These are phyloP conservation scores for Anastatus disparis DNA, from an alignment of 1,140 invertebrate genomes.

Conservation along the genomic window DNA sequence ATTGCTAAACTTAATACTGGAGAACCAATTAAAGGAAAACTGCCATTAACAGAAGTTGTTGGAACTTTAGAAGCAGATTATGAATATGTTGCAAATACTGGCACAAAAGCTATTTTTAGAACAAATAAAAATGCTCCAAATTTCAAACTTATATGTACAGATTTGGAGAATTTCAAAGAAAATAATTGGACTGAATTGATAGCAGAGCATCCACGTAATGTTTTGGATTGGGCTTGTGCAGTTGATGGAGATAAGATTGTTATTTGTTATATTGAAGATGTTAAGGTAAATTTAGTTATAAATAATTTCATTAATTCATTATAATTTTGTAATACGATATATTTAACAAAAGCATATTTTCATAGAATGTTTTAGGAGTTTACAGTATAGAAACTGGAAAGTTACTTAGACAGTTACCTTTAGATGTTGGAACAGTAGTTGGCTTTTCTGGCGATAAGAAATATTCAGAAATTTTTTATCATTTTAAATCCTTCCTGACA, in stretches of 20 bases:
- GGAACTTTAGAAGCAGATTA: constrained; percentile 94
- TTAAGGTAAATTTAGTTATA: constrained; percentile 78
- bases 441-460: constrained; percentile 87
- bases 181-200: constrained; percentile 88
- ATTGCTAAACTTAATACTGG: constrained; percentile 78
- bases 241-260: constrained; percentile 90
- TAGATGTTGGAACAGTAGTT: constrained; percentile 88
- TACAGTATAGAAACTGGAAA: constrained; percentile 81
- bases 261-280: constrained; percentile 92
- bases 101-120: constrained; percentile 83
- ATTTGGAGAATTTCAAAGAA: constrained; percentile 81
- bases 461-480: constrained; percentile 91
- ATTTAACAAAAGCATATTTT: constrained; percentile 43
- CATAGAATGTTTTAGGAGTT: constrained; percentile 85
- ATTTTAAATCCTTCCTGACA: constrained; percentile 92
- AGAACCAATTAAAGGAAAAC: constrained; percentile 71
- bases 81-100: constrained; percentile 93
- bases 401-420: constrained; percentile 76
- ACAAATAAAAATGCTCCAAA: constrained; percentile 96
- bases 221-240: constrained; percentile 87
- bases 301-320: constrained; percentile 13
- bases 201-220: constrained; percentile 85
- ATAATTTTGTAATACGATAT: constrained; percentile 3
- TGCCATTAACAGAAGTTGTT: constrained; percentile 81
- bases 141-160: constrained; percentile 88